phyloP scores from a whole-genome alignment of 92 coral and sea anemone genomes.

The Siderastrea radians region DNA sequence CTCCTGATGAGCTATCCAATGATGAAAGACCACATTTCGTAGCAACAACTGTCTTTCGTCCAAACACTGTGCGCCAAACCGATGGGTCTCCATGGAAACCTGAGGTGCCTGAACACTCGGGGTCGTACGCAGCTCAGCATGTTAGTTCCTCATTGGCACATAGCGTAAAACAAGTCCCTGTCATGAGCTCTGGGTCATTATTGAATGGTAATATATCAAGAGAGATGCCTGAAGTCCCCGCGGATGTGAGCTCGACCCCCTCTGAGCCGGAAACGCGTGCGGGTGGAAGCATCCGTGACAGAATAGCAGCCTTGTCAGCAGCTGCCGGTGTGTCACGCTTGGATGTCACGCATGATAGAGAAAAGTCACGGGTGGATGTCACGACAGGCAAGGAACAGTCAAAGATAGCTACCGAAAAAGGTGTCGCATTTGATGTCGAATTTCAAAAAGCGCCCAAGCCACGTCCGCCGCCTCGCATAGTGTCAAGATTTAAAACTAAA shows the following conservation, averaged over 20 bases:
- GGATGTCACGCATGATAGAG: slow-evolving; percentile 58
- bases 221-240: background rate
- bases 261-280: slow-evolving; percentile 12
- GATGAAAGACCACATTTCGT: slow-evolving; percentile 10
- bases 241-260: background rate
- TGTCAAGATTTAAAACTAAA: slow-evolving; percentile 14
- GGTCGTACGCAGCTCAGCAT: too few relatives aligned
- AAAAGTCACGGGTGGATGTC: background rate
- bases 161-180: too few relatives aligned
- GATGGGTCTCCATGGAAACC: slow-evolving; percentile 18
- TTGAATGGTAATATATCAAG: background rate
- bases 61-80: background rate
- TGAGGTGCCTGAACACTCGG: background rate
- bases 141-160: background rate
- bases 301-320: slow-evolving; percentile 62
- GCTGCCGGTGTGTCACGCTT: slow-evolving; percentile 64
- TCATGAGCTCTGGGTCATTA: background rate
- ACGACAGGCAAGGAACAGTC: background rate
- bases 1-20: background rate
- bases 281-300: slow-evolving; percentile 62
- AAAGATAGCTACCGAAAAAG: slow-evolving; percentile 14
- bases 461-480: slow-evolving; percentile 18
- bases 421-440: slow-evolving; percentile 58
- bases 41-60: slow-evolving; percentile 3
- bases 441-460: slow-evolving; percentile 24